Evolutionary conservation across 1,140 invertebrate genomes (phyloP).

Genomic region (Gonioctena quinquepunctata): DNA sequence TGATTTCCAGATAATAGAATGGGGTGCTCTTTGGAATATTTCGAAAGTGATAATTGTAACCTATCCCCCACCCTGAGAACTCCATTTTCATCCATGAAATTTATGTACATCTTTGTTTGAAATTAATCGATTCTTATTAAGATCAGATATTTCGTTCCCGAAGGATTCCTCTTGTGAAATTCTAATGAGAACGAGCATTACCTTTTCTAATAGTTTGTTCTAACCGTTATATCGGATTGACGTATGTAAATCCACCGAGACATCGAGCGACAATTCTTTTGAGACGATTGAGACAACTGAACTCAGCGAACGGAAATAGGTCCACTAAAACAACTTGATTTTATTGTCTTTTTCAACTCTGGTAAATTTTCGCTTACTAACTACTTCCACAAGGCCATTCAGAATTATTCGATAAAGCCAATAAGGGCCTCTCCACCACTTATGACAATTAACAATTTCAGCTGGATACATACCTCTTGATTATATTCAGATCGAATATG

Average conservation of each 20-base stretch:
- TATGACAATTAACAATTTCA: no score
- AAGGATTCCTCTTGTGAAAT: neutral
- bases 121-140: no score
- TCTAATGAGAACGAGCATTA: neutral
- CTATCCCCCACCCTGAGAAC: slow-evolving; percentile 33
- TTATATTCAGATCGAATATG: neutral
- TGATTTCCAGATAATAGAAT: slow-evolving; percentile 23
- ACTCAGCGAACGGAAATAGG: neutral
- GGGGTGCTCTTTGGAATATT: slow-evolving; percentile 26
- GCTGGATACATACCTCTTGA: no score
- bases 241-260: neutral
- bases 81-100: no score
- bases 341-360: neutral
- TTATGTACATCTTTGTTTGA: no score
- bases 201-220: neutral
- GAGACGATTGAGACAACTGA: neutral
- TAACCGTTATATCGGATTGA: neutral
- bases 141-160: no score
- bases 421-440: neutral
- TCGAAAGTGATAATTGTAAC: slow-evolving; percentile 31
- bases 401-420: neutral
- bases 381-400: neutral
- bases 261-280: neutral
- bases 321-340: neutral
- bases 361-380: neutral